Percentiles rank a stretch among this genome's conserved stretches.
Evolutionary conservation across 2,113 vertebrate genomes (phyloP).

Genomic region (Paramormyrops kingsleyae): DNA sequence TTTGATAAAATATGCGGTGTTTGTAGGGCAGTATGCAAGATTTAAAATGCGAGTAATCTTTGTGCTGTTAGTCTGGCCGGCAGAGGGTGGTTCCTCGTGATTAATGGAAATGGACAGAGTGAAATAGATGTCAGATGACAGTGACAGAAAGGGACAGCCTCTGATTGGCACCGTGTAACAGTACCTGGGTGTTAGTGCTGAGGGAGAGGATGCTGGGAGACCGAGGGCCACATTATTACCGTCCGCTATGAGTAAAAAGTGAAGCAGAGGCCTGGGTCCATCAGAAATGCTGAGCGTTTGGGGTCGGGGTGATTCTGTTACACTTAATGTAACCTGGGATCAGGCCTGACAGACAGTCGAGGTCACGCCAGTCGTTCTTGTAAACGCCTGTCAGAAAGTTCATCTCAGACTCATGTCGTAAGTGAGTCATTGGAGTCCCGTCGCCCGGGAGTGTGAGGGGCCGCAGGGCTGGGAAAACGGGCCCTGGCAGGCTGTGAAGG

Average conservation of each 20-base stretch:
- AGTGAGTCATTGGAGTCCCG: conserved; percentile 58
- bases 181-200: neutral
- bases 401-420: conserved; percentile 36
- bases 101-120: neutral
- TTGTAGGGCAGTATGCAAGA: neutral
- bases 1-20: neutral
- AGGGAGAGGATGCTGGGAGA: neutral
- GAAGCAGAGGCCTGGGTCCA: neutral
- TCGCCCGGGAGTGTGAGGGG: conserved; percentile 34
- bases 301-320: conserved; percentile 48
- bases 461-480: conserved; percentile 41
- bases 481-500: conserved; percentile 52
- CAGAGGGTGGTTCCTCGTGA: neutral
- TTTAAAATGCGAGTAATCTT: neutral
- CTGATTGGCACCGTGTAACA: neutral
- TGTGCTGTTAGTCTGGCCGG: neutral
- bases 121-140: neutral
- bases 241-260: neutral
- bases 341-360: conserved; percentile 40
- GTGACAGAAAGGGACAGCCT: neutral
- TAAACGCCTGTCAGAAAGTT: conserved; percentile 54
- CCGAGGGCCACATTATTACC: conserved; percentile 29
- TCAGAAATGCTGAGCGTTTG: neutral
- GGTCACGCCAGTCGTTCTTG: conserved; percentile 52
- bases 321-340: conserved; percentile 57